Conservation (phyloP, 1,140 invertebrate genomes). For the Agraylea sexmaculata region DNA sequence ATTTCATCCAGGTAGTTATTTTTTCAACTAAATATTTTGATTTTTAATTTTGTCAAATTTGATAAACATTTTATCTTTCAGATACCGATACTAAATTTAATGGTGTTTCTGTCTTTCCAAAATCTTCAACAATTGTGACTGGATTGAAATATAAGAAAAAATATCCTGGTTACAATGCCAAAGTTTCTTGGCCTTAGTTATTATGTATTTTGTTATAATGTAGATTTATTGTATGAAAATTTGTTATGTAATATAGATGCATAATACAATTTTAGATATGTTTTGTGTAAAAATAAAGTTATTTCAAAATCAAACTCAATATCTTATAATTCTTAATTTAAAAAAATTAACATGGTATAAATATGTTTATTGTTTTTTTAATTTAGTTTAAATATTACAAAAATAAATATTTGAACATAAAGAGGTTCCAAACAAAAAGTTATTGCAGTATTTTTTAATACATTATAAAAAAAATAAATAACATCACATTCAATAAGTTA, state of each 20-base stretch:
- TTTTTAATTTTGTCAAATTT: slow-evolving; percentile 6
- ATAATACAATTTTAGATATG: not conserved
- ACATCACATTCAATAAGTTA: not conserved
- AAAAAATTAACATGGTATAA: not conserved
- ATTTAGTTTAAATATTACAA: not conserved
- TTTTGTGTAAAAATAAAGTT: not conserved
- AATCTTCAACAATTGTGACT: slow-evolving; percentile 69
- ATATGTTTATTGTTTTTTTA: not conserved
- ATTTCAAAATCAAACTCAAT: not conserved
- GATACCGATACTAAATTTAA: slow-evolving; percentile 71
- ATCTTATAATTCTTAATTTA: not conserved
- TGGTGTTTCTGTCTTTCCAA: slow-evolving; percentile 71
- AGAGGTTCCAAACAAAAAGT: no score
- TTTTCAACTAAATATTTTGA: slow-evolving; percentile 10
- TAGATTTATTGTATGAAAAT: not conserved
- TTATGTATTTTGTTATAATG: not conserved
- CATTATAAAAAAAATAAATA: no score
- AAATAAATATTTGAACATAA: not conserved
- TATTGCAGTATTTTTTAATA: no score
- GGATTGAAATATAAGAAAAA: slow-evolving; percentile 74
- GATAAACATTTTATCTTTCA: slow-evolving; percentile 30
- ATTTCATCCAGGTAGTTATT: slow-evolving; percentile 60
- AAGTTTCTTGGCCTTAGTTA: slow-evolving; percentile 43
- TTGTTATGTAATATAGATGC: not conserved
- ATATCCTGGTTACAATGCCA: slow-evolving; percentile 59